Evolutionary conservation across 2,888 invertebrate genomes (phyloP).

Genomic region (Epistrophe eligans): DNA sequence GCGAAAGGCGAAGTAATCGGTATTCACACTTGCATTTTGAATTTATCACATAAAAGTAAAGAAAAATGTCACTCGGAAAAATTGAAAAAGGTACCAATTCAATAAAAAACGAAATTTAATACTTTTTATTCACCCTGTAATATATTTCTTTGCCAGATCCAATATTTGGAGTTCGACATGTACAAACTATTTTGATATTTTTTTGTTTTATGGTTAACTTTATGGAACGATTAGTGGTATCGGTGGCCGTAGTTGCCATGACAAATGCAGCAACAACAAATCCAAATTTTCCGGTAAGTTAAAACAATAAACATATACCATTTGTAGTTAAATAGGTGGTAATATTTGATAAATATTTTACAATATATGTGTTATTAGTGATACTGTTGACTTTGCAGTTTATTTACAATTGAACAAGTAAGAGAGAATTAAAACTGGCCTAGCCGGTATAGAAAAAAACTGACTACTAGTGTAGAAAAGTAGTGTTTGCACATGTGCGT

Average conservation of each 20-base stretch:
- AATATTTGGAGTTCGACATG: constrained; percentile 85
- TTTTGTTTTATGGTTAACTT: constrained; percentile 86
- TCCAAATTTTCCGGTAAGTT: constrained; percentile 83
- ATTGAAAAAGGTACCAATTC: constrained; percentile 1
- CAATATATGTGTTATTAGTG: too few species aligned
- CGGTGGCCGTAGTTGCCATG: constrained; percentile 89
- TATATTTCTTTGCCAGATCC: neutral
- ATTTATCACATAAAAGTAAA: too few species aligned
- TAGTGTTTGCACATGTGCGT: too few species aligned
- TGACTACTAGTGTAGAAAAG: too few species aligned
- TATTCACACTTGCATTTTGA: neutral
- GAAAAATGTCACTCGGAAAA: neutral
- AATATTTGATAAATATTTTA: too few species aligned
- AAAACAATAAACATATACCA: neutral
- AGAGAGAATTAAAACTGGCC: too few species aligned
- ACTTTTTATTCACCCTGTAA: neutral
- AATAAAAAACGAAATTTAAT: neutral
- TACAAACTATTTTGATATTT: constrained; percentile 84
- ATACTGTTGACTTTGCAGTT: too few species aligned
- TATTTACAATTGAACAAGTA: too few species aligned
- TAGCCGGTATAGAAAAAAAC: too few species aligned
- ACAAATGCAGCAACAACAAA: constrained; percentile 83
- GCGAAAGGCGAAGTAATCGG: neutral
- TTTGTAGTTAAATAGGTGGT: too few species aligned
- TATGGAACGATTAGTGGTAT: constrained; percentile 87